Conservation (phyloP, 2,888 invertebrate species). For the Sclerodermus sp. region DNA sequence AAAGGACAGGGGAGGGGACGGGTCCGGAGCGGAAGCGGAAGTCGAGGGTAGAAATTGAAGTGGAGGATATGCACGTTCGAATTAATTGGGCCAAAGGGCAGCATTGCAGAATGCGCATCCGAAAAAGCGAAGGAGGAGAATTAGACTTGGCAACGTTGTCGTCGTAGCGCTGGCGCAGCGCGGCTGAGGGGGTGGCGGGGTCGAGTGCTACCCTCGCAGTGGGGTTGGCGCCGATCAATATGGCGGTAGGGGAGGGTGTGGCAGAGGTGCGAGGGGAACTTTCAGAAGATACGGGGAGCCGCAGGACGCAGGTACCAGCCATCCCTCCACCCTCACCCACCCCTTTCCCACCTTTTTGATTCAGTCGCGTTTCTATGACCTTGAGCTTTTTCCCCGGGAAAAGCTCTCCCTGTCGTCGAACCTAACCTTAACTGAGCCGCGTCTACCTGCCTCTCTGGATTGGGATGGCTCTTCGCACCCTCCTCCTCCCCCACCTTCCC, state of each 20-base stretch:
- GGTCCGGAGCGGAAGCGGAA: too few relatives aligned
- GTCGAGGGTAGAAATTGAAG: too few relatives aligned
- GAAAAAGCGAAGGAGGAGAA: too few relatives aligned
- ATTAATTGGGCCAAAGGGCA: too few relatives aligned
- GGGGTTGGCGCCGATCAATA: conserved; percentile 49
- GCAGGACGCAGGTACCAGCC: conserved; percentile 17
- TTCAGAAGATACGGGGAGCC: conserved; percentile 20
- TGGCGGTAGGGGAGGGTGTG: conserved; percentile 46
- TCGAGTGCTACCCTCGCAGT: conserved; percentile 17
- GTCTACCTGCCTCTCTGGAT: too few relatives aligned
- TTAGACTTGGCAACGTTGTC: conserved; percentile 44
- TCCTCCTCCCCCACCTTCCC: too few relatives aligned
- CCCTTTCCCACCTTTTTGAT: conserved; percentile 11
- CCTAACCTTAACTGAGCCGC: conserved; percentile 1
- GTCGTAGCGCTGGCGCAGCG: conserved; percentile 17
- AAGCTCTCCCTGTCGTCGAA: conserved; percentile 9
- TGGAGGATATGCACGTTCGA: too few relatives aligned
- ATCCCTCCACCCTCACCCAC: conserved; percentile 13
- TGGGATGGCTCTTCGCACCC: too few relatives aligned
- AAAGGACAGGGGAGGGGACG: too few relatives aligned
- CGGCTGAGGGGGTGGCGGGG: conserved; percentile 20
- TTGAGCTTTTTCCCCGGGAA: conserved; percentile 38
- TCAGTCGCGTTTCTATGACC: conserved; percentile 38
- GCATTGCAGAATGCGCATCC: too few relatives aligned
- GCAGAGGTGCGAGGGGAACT: conserved; percentile 37